Conservation (phyloP, 2,888 invertebrate genomes). For the Fragum fragum region DNA sequence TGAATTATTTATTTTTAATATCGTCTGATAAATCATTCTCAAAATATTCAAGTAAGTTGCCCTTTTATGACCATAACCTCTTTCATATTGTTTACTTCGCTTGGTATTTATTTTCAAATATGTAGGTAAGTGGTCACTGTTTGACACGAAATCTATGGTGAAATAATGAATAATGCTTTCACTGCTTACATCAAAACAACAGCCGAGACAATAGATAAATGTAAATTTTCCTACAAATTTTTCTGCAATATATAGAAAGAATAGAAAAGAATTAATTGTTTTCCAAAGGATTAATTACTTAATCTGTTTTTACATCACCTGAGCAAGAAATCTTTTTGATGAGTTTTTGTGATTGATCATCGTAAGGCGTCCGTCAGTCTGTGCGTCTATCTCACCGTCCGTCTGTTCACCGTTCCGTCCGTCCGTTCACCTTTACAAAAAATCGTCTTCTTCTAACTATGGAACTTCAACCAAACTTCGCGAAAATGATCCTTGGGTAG, state of each 20-base stretch:
- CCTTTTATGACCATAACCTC: background rate
- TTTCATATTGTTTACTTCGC: background rate
- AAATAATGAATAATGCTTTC: background rate
- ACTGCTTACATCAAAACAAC: slow-evolving; percentile 4
- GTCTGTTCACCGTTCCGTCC: too few relatives aligned
- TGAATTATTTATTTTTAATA: background rate
- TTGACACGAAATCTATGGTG: background rate
- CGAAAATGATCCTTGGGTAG: too few relatives aligned
- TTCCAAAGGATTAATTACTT: background rate
- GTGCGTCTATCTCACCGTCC: too few relatives aligned
- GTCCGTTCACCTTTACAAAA: too few relatives aligned
- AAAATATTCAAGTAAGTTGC: background rate
- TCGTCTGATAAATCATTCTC: background rate
- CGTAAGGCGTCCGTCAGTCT: too few relatives aligned
- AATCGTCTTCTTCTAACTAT: too few relatives aligned
- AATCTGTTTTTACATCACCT: background rate
- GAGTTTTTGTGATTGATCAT: too few relatives aligned
- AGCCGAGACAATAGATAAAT: slow-evolving; percentile 1
- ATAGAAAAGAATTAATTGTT: slow-evolving; percentile 7
- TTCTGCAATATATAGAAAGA: background rate
- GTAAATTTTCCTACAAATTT: slow-evolving; percentile 5
- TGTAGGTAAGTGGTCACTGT: slow-evolving; percentile 1
- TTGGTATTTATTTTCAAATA: background rate
- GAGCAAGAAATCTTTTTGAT: too few relatives aligned
- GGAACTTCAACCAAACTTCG: too few relatives aligned